Conservation (phyloP, 2,797 vertebrate genomes). For the Euphonia xanthogaster region DNA sequence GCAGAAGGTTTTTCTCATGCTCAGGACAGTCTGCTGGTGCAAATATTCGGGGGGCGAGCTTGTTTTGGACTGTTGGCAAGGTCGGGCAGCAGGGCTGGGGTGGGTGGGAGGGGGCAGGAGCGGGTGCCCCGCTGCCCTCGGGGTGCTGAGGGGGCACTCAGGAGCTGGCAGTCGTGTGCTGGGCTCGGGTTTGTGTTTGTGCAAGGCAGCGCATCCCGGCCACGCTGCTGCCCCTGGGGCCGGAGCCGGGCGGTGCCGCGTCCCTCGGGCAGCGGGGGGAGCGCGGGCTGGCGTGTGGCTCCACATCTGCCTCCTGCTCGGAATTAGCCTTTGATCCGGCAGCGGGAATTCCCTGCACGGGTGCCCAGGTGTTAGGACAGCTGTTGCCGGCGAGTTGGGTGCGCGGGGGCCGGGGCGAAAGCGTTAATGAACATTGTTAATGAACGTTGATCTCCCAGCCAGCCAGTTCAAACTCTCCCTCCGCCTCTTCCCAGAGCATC, state of each 20-base stretch:
- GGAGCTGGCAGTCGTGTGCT: background rate
- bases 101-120: background rate
- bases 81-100: background rate
- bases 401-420: background rate
- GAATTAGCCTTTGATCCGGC: background rate
- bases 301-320: background rate
- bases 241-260: background rate
- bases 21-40: background rate
- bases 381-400: background rate
- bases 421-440: background rate
- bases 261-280: background rate
- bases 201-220: rapidly evolving
- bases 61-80: background rate
- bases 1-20: background rate
- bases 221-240: background rate
- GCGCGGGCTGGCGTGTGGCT: background rate
- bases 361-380: background rate
- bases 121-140: background rate
- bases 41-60: background rate
- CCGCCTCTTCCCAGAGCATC: background rate
- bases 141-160: background rate
- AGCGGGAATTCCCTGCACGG: background rate
- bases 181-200: background rate
- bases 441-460: background rate
- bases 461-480: background rate